These are phyloP conservation scores for Spisula subtruncata DNA, from an alignment of 2,888 invertebrate genomes.

Conservation along the genomic window DNA sequence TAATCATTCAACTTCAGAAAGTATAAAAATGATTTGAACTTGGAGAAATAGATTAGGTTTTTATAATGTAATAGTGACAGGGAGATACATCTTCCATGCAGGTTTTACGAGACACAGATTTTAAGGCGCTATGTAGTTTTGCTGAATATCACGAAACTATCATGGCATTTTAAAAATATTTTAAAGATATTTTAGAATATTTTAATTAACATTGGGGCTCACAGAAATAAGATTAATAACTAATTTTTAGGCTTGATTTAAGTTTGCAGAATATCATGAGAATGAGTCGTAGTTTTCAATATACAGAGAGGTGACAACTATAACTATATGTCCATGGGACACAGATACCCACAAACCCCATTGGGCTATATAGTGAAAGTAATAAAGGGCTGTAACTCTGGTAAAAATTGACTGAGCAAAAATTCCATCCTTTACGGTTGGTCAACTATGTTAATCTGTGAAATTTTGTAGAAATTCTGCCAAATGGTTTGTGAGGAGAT, in stretches of 20 bases:
- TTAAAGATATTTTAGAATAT: neutral
- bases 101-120: constrained; percentile 1
- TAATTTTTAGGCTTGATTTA: neutral
- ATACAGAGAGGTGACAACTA: neutral
- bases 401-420: no score
- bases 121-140: neutral
- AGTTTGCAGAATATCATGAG: neutral
- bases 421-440: no score
- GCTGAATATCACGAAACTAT: neutral
- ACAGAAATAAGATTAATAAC: no score
- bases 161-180: neutral
- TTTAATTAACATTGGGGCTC: no score
- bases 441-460: no score
- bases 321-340: no score
- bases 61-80: neutral
- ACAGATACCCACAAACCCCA: no score
- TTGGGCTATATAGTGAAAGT: no score
- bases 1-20: neutral
- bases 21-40: neutral
- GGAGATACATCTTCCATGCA: neutral
- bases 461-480: no score
- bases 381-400: no score
- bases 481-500: no score
- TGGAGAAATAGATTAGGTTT: neutral
- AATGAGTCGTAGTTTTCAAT: neutral